phyloP scores from a whole-genome alignment of 92 coral and sea anemone species.

The Zoanthus gigantus region DNA sequence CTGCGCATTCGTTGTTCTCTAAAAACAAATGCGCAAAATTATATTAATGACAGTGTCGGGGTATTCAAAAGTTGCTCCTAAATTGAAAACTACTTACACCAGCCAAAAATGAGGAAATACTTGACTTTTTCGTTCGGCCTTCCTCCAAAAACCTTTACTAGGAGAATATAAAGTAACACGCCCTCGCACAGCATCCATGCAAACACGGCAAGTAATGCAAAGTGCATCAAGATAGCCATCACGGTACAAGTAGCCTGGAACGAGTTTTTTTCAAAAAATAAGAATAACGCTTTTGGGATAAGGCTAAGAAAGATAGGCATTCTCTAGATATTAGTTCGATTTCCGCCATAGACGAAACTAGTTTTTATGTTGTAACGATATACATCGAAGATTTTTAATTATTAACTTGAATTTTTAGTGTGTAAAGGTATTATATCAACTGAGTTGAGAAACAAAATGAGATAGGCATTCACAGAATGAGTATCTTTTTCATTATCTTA shows the following conservation, averaged over 20 bases:
- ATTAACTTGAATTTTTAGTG: no score
- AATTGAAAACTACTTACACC: conserved; percentile 71
- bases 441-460: no score
- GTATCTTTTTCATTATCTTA: no score
- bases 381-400: no score
- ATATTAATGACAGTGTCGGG: no score
- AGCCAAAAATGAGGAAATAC: conserved; percentile 82
- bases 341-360: no score
- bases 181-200: conserved; percentile 96
- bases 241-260: conserved; percentile 78
- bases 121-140: conserved; percentile 78
- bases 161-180: conserved; percentile 71
- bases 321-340: no score
- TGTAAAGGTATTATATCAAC: no score
- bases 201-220: conserved; percentile 83
- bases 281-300: background rate
- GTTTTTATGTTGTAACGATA: no score
- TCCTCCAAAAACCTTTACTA: conserved; percentile 81
- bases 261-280: background rate
- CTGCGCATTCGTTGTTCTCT: no score
- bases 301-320: background rate
- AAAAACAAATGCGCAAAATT: no score
- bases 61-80: background rate
- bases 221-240: conserved; percentile 80
- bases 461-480: no score